Conservation (phyloP, 2,797 vertebrate species). For the Characodon lateralis region DNA sequence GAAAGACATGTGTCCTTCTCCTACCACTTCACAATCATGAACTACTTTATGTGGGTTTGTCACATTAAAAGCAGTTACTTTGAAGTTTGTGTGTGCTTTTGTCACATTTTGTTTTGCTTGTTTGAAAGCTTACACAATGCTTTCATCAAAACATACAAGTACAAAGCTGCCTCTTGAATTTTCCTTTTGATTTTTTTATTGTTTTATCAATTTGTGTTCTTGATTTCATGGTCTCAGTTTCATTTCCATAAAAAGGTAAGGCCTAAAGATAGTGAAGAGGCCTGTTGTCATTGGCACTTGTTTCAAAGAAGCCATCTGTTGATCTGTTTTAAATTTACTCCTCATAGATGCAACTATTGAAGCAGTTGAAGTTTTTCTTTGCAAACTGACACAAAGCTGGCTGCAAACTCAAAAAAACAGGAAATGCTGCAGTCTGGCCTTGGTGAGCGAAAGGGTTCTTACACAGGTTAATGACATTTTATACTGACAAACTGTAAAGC, state of each 20-base stretch:
- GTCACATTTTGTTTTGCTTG: neutral
- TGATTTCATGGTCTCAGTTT: slow-evolving; percentile 12
- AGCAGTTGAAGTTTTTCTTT: neutral
- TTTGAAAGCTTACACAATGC: neutral
- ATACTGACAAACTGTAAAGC: slow-evolving; percentile 9
- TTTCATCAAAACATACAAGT: neutral
- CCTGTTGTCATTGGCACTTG: neutral
- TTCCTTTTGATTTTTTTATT: neutral
- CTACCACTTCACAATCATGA: too few relatives aligned
- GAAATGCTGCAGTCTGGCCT: neutral
- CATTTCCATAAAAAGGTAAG: neutral
- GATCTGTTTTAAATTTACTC: slow-evolving; percentile 2
- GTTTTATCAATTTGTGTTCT: neutral
- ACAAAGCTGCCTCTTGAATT: neutral
- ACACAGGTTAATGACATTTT: slow-evolving; percentile 7
- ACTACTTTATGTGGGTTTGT: neutral
- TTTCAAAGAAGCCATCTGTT: neutral
- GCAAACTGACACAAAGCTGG: neutral
- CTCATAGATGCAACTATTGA: neutral
- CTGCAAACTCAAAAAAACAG: neutral
- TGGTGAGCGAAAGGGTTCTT: neutral
- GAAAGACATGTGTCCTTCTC: neutral
- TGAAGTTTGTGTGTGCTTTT: neutral
- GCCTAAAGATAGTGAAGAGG: too few relatives aligned
- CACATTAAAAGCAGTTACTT: neutral